Conservation (phyloP, 2,113 vertebrate species). For the Brachionichthys hirsutus region DNA sequence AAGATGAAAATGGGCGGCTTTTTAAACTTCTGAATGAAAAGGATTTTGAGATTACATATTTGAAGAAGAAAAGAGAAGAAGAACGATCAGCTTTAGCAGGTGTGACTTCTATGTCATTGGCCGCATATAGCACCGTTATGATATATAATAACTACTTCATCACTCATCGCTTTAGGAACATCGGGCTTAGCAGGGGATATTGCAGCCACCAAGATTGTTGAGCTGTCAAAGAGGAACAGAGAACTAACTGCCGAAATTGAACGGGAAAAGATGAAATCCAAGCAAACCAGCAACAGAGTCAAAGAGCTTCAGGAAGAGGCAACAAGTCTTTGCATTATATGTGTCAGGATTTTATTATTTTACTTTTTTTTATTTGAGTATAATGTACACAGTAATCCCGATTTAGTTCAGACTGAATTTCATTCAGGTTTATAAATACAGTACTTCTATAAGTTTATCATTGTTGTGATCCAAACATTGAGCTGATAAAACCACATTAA, state of each 20-base stretch:
- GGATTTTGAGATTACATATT: conserved; percentile 88
- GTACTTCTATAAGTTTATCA: too few species aligned
- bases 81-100: conserved; percentile 83
- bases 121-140: too few species aligned
- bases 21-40: conserved; percentile 87
- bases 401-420: too few species aligned
- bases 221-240: conserved; percentile 89
- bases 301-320: conserved; percentile 90
- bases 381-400: too few species aligned
- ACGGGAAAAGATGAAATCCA: conserved; percentile 80
- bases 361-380: too few species aligned
- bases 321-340: neutral
- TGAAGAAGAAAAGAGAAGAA: conserved; percentile 85
- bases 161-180: conserved; percentile 67
- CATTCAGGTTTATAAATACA: too few species aligned
- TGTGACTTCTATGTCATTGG: conserved; percentile 41
- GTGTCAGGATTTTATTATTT: too few species aligned
- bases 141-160: neutral
- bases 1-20: conserved; percentile 88
- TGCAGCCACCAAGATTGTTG: conserved; percentile 90
- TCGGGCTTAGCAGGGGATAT: conserved; percentile 82
- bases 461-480: too few species aligned
- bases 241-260: conserved; percentile 82
- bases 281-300: conserved; percentile 79
- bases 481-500: too few species aligned